Conservation (phyloP, 2,888 invertebrate genomes). For the Neoaliturus tenellus region DNA sequence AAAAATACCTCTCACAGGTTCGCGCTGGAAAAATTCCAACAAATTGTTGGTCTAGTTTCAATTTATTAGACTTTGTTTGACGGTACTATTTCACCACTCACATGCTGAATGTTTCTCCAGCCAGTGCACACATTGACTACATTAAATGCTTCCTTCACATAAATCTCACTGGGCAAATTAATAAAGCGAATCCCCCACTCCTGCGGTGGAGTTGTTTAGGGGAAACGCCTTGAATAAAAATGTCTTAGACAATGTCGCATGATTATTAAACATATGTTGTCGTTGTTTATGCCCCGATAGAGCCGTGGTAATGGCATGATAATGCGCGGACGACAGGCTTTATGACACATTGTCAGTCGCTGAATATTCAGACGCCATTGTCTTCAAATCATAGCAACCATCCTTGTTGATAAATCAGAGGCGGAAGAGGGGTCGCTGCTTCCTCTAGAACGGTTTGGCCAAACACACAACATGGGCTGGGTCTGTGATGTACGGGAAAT, state of each 20-base stretch:
- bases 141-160: background rate
- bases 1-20: no score
- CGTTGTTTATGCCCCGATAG: constrained; percentile 18
- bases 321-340: constrained; percentile 27
- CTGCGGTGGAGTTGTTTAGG: background rate
- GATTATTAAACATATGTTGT: constrained; percentile 33
- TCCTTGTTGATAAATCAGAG: constrained; percentile 36
- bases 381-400: constrained; percentile 35
- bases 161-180: background rate
- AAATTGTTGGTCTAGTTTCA: no score
- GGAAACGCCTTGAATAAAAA: constrained; percentile 27
- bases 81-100: no score
- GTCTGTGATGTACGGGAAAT: no score
- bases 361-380: constrained; percentile 33
- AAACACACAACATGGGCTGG: no score
- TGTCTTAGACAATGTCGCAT: constrained; percentile 31
- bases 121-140: no score
- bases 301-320: constrained; percentile 24
- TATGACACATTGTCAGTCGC: constrained; percentile 29
- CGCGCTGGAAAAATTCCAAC: no score
- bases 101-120: no score
- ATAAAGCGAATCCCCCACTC: constrained; percentile 1
- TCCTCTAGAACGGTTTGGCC: background rate
- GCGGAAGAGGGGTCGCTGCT: constrained; percentile 16
- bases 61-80: no score